Base-by-base conservation (phyloP, 2,888 invertebrate genomes). In the Plagodis pulveraria region DNA sequence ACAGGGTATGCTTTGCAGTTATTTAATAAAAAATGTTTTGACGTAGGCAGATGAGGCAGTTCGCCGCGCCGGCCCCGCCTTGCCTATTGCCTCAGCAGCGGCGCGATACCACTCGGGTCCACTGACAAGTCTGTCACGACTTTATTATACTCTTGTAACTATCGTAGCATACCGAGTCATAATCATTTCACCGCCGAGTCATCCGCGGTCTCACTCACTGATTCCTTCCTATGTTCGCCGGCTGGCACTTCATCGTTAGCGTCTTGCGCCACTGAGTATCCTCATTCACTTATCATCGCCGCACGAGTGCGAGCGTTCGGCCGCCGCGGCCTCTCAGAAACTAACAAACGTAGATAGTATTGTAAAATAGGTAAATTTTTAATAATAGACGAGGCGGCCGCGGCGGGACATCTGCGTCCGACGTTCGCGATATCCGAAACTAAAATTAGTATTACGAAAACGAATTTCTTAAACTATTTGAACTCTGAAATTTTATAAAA, bases 1-100 rank as follows among this genome's bases (percentile, higher is more conserved):
- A 97, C 97, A 97, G 97, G 97, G 97, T 97, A 97, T 96, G 96
- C 96, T 96, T 96, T 96, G 96, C 96, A 96, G 96, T 96, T 96
- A 96, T 96, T 96, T 96, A 94, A 94, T 94, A 94, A 94, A 95
- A 94, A 94, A 93, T 88, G 87, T 93, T 92, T 87, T 86, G 86
- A 47, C 83, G 84, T 87, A 84, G 90, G 88, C 91, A 89, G 84
- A 74, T 81, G 73, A 83, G 80, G 86, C 86, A 45, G 45, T 88
- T 76, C 74, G 79, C 76, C 76, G 77, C 76, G 74, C 79, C 76
- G 74, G 73, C 71, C 71, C 73, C 69, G 70, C 72, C 74, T 22
- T 22, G 22, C 22, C 22, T 22, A 22, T 22, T 22, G 22, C 22
- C 22, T 22, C 22, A 22, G 73, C 75, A 72, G 76, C 75, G 62